Percentiles rank a stretch among this genome's conserved stretches.
Conservation (phyloP, 1,140 invertebrate species). For the Papilio polytes region DNA sequence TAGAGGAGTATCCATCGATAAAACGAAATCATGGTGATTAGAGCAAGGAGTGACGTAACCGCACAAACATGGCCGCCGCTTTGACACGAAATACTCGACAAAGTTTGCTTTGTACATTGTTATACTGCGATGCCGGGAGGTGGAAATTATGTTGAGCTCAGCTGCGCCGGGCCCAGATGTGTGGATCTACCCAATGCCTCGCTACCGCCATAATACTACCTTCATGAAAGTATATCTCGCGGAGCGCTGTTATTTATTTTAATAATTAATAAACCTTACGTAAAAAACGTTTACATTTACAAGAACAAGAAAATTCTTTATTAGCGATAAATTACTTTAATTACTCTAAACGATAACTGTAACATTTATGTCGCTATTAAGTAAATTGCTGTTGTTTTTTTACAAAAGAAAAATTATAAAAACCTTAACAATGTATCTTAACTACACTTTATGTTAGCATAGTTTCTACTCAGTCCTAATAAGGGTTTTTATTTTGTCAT, state of each 20-base stretch:
- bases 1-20: not conserved
- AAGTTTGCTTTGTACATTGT: conserved; percentile 35
- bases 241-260: not conserved
- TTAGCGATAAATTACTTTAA: not conserved
- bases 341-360: not conserved
- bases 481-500: too few relatives aligned
- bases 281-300: not conserved
- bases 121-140: conserved; percentile 3
- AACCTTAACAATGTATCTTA: too few relatives aligned
- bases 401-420: too few relatives aligned
- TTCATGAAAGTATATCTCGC: not conserved
- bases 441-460: too few relatives aligned
- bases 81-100: conserved; percentile 28
- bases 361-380: not conserved
- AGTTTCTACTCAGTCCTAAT: too few relatives aligned
- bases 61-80: conserved; percentile 32
- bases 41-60: conserved; percentile 25
- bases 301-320: not conserved
- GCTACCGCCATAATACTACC: not conserved
- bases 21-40: conserved; percentile 2
- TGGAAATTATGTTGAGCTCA: conserved; percentile 20
- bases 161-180: not conserved
- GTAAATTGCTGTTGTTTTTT: not conserved
- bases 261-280: conserved; percentile 8
- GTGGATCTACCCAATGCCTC: not conserved